Evolutionary conservation across 2,888 invertebrate species (phyloP).

Genomic region (Erebia palarica): DNA sequence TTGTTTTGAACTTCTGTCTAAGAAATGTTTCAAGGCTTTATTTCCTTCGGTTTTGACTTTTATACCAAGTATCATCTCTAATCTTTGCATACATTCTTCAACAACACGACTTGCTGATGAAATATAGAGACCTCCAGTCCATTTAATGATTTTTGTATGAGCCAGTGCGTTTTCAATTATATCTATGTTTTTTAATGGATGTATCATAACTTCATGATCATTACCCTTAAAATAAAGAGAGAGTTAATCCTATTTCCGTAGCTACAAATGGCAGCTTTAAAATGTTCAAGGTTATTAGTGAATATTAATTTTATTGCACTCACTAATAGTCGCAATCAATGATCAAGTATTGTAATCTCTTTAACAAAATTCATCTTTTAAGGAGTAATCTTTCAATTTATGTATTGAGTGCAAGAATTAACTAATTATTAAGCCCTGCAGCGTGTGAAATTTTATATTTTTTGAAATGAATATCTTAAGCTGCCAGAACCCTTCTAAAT

Average conservation of each 20-base stretch:
- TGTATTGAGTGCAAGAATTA: too few species aligned
- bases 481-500: too few species aligned
- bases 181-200: constrained; percentile 37
- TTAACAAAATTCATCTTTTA: too few species aligned
- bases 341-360: too few species aligned
- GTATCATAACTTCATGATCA: constrained; percentile 38
- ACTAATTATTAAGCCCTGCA: too few species aligned
- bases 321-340: too few species aligned
- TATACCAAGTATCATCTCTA: constrained; percentile 35
- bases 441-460: too few species aligned
- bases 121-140: constrained; percentile 37
- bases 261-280: too few species aligned
- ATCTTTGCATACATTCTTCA: constrained; percentile 37
- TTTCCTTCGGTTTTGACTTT: constrained; percentile 30
- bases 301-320: too few species aligned
- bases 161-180: constrained; percentile 43
- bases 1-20: constrained; percentile 31
- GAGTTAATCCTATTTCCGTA: not conserved
- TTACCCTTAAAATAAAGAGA: constrained; percentile 28
- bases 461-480: too few species aligned
- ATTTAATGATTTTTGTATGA: constrained; percentile 44
- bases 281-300: too few species aligned
- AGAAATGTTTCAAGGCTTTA: constrained; percentile 35
- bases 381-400: too few species aligned
- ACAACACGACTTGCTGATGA: constrained; percentile 39